phyloP scores from a whole-genome alignment of 2,888 invertebrate genomes.

The Ophraella communa region DNA sequence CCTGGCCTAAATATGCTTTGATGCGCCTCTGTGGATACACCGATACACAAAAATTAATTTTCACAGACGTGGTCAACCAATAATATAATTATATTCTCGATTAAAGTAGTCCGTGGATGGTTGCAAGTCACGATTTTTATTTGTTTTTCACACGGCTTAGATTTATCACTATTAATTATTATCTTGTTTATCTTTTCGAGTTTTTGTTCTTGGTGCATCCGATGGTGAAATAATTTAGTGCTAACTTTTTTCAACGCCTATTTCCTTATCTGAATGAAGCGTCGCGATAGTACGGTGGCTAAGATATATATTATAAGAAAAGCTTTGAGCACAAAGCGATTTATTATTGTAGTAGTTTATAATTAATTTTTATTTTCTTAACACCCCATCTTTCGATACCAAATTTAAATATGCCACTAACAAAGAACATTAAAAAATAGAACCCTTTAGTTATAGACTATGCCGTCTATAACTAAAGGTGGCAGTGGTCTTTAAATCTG shows the following conservation, averaged over 20 bases:
- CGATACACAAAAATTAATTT: constrained; percentile 31
- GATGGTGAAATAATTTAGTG: constrained; percentile 37
- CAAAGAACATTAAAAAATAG: too few species aligned
- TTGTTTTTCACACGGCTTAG: constrained; percentile 47
- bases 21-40: constrained; percentile 13
- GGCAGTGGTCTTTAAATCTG: too few species aligned
- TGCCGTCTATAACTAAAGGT: too few species aligned
- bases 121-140: constrained; percentile 52
- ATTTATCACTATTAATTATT: constrained; percentile 52
- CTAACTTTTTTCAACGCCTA: constrained; percentile 39
- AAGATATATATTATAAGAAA: neutral
- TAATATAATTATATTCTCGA: constrained; percentile 42
- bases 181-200: constrained; percentile 40
- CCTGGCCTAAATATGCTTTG: neutral
- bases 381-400: too few species aligned
- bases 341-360: too few species aligned
- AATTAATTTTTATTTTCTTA: too few species aligned
- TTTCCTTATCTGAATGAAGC: constrained; percentile 22
- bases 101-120: constrained; percentile 35
- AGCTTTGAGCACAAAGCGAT: neutral
- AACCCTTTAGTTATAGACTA: too few species aligned
- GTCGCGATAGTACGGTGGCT: neutral
- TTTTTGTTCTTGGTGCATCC: constrained; percentile 31
- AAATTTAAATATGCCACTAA: too few species aligned
- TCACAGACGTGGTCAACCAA: constrained; percentile 41